Evolutionary conservation across 1,140 invertebrate species (phyloP).

Genomic region (Sinonovacula constricta): DNA sequence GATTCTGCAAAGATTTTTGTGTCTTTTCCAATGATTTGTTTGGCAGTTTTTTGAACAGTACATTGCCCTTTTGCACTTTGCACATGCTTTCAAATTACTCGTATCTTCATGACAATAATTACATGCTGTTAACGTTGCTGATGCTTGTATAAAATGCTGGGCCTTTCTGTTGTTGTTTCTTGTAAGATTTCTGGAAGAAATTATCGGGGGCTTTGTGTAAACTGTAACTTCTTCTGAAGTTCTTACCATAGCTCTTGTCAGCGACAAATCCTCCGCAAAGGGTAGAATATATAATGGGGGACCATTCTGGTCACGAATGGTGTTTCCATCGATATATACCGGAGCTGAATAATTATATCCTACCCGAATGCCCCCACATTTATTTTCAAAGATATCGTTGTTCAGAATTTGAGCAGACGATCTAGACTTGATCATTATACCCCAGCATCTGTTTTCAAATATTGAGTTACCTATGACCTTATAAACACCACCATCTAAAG

Average conservation of each 20-base stretch:
- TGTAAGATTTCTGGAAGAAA: background rate
- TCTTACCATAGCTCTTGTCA: background rate
- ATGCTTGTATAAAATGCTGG: background rate
- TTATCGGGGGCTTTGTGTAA: background rate
- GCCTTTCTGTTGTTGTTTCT: slow-evolving; percentile 8
- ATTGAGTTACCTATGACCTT: too few relatives aligned
- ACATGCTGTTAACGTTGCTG: background rate
- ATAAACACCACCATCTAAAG: too few relatives aligned
- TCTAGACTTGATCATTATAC: slow-evolving; percentile 12
- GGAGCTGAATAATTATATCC: slow-evolving; percentile 38
- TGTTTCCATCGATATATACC: slow-evolving; percentile 35
- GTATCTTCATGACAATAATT: background rate
- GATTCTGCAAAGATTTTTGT: slow-evolving; percentile 37
- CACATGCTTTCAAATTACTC: slow-evolving; percentile 6
- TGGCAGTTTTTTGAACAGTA: slow-evolving; percentile 49
- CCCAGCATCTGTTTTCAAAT: slow-evolving; percentile 42
- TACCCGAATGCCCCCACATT: slow-evolving; percentile 44
- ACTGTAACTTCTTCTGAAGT: background rate
- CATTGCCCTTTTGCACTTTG: slow-evolving; percentile 27
- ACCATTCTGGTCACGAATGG: slow-evolving; percentile 34
- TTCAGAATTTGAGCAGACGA: slow-evolving; percentile 12
- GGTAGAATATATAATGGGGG: background rate
- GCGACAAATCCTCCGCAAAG: background rate
- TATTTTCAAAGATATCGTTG: slow-evolving; percentile 50
- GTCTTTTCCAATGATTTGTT: slow-evolving; percentile 31